These are phyloP conservation scores for Zaprionus inermis DNA, from an alignment of 1,140 invertebrate genomes.

Conservation along the genomic window DNA sequence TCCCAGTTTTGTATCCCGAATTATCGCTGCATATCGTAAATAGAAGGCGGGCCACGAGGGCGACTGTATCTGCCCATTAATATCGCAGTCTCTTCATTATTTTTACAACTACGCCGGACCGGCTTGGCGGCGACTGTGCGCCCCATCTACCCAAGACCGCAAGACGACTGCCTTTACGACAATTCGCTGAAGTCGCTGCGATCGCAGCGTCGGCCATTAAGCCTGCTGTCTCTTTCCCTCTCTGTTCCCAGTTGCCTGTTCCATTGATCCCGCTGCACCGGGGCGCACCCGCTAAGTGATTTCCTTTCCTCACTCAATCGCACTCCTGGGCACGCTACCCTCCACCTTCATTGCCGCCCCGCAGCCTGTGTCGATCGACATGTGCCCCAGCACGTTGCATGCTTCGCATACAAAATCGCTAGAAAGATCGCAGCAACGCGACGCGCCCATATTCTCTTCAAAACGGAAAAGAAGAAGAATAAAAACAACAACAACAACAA, in stretches of 20 bases:
- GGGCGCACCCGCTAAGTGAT: conserved; percentile 65
- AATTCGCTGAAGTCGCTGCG: neutral
- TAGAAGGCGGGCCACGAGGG: conserved; percentile 50
- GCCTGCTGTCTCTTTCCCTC: conserved; percentile 7
- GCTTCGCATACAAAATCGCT: conserved; percentile 61
- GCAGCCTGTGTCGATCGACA: conserved; percentile 4
- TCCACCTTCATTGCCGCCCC: too few species aligned
- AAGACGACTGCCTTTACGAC: conserved; percentile 20
- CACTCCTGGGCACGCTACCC: neutral
- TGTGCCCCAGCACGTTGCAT: conserved; percentile 10
- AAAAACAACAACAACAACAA: conserved; percentile 5
- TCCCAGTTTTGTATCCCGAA: conserved; percentile 55
- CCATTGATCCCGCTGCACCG: conserved; percentile 39
- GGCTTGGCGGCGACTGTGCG: conserved; percentile 25
- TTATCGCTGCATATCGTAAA: conserved; percentile 73
- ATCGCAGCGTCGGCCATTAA: conserved; percentile 17
- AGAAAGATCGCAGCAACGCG: neutral
- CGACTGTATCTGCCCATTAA: conserved; percentile 11
- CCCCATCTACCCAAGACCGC: neutral
- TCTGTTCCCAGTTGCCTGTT: conserved; percentile 7
- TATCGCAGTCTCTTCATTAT: conserved; percentile 34
- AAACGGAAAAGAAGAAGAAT: too few species aligned
- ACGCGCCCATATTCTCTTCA: conserved; percentile 46
- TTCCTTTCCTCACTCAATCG: conserved; percentile 23
- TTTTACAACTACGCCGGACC: conserved; percentile 49